Base-by-base conservation (phyloP, 2,797 vertebrate species). In the Catamblyrhynchus diadema region DNA sequence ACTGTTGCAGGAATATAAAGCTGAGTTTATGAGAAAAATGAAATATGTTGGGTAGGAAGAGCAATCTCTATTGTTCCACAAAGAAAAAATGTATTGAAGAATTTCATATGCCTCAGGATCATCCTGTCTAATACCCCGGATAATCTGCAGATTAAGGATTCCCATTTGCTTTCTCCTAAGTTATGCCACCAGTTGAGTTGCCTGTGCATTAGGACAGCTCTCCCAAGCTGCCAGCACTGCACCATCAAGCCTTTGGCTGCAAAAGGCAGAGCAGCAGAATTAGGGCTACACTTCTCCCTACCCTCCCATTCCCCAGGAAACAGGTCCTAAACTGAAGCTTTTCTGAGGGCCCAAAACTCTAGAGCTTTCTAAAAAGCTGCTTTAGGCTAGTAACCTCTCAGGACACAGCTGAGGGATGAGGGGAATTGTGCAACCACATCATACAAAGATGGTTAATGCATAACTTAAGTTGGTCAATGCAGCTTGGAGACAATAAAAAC, bases 21-120 rank as follows among this genome's bases (percentile, higher is more conserved):
- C 65, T 8, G 30, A 42, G n/a, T 35, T 50, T 61, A 5, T 54
- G 23, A 5, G 48, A 42, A 35, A 72, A 94, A 48, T 37, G 22
- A 41, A 35, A 2, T 51, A 28, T 20, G 17, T 51, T 72, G 32
- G 4, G 47, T n/a, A 30, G 41, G 64, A 82, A 37, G 35, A 80
- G 24, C 41, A 91, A 80, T 73, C 62, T 59, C n/a, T 72, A 10
- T 72, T 81, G 77, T 91, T 96, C 59, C 65, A 37, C 1, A 0
- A n/a, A 56, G 27, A 18, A 84, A 81, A 73, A 70, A 57, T 25
- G 33, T 19, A 71, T 8, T 83, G 69, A 81, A 74, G 45, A 81
- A 85, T 90, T 93, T 90, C 50, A 41, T 48, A 27, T n/a, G 54
- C 75, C 48, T 90, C n/a, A 22, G 81, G 85, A 81, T 95, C 53